Conservation (phyloP, 2,888 invertebrate species). For the Andrena bucephala region DNA sequence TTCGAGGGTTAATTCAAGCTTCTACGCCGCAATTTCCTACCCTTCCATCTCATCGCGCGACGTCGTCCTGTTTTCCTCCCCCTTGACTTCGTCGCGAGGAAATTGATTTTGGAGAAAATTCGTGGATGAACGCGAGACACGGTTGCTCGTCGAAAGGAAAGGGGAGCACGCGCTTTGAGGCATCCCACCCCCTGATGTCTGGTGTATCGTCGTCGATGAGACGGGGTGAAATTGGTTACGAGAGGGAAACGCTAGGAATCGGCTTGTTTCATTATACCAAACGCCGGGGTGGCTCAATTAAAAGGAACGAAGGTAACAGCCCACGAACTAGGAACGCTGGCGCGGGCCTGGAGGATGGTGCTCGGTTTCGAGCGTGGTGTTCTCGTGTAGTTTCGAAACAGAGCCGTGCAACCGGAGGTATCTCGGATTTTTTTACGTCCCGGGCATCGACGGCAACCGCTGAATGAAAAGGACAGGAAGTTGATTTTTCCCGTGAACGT, state of each 20-base stretch:
- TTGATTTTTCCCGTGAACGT: slow-evolving; percentile 24
- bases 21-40: slow-evolving; percentile 22
- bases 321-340: background rate
- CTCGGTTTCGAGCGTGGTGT: background rate
- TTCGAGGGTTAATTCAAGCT: slow-evolving; percentile 4
- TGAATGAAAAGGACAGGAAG: slow-evolving; percentile 7
- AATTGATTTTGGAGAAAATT: slow-evolving; percentile 26
- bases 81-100: background rate
- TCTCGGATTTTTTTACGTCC: slow-evolving; percentile 32
- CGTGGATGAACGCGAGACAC: background rate
- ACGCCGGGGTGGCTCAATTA: slow-evolving; percentile 1
- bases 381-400: slow-evolving; percentile 1
- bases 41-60: background rate
- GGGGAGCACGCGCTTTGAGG: background rate
- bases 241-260: background rate
- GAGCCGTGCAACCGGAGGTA: background rate
- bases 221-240: background rate
- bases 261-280: slow-evolving; percentile 1
- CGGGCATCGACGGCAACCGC: background rate
- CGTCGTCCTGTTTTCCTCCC: background rate
- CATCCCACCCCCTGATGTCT: no score
- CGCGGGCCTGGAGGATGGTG: background rate
- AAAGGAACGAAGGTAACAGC: background rate
- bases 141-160: background rate
- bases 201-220: background rate